phyloP scores from a whole-genome alignment of 2,888 invertebrate genomes.

The Metacarcinus magister region DNA sequence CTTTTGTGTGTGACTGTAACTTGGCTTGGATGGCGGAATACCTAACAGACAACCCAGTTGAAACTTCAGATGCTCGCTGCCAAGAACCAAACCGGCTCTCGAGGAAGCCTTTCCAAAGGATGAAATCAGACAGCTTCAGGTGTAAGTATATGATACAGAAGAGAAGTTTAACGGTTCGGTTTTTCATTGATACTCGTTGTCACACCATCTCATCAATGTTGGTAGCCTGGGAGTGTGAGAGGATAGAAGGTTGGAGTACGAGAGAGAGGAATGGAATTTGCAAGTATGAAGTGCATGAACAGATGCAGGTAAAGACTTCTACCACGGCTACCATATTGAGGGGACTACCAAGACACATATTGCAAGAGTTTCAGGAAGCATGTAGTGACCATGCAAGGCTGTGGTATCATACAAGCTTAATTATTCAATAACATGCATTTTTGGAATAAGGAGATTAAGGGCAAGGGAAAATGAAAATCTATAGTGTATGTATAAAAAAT shows the following conservation, averaged over 20 bases:
- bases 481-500: neutral
- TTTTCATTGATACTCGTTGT: neutral
- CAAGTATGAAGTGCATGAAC: too few relatives aligned
- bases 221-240: neutral
- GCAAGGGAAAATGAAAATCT: neutral
- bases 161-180: neutral
- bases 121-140: slow-evolving; percentile 77
- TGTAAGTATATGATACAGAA: slow-evolving; percentile 73
- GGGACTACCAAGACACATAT: too few relatives aligned
- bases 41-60: slow-evolving; percentile 95
- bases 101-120: slow-evolving; percentile 78
- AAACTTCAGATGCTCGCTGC: slow-evolving; percentile 94
- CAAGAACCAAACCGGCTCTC: slow-evolving; percentile 75
- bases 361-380: too few relatives aligned
- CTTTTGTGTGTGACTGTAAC: slow-evolving; percentile 99
- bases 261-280: neutral
- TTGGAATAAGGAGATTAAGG: too few relatives aligned
- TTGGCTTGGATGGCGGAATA: slow-evolving; percentile 97
- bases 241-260: neutral
- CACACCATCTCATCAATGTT: neutral
- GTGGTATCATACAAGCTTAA: too few relatives aligned
- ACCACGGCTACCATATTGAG: too few relatives aligned
- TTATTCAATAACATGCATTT: too few relatives aligned
- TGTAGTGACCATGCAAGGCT: too few relatives aligned
- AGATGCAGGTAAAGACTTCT: too few relatives aligned